Evolutionary conservation across 2,113 vertebrate species (phyloP).

Genomic region (Odobenus rosmarus): DNA sequence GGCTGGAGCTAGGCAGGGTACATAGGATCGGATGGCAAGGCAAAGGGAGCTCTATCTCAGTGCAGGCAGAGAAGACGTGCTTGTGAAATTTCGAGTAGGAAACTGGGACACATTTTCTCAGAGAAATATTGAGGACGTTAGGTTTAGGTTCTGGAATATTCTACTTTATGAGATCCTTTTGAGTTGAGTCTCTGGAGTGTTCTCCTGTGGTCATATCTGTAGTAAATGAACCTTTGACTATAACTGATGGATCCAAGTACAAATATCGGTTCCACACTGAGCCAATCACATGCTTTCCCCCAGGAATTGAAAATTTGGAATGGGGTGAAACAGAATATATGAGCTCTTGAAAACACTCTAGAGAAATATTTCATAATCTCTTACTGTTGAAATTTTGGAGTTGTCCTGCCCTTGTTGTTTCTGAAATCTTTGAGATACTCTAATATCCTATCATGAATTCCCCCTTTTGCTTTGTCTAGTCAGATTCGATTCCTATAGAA

Average conservation of each 20-base stretch:
- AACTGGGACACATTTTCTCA: background rate
- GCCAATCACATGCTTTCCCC: background rate
- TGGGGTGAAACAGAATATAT: background rate
- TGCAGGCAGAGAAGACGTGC: background rate
- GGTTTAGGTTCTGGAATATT: background rate
- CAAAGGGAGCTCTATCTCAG: background rate
- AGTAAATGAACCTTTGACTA: background rate
- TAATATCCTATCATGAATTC: background rate
- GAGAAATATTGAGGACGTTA: background rate
- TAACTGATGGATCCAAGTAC: background rate
- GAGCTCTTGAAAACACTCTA: background rate
- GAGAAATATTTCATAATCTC: background rate
- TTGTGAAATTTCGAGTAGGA: background rate
- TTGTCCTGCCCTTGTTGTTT: background rate
- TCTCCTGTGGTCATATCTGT: background rate
- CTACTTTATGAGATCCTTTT: background rate
- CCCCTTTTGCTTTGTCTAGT: background rate
- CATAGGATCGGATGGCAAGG: background rate
- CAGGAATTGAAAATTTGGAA: background rate
- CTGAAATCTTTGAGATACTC: background rate
- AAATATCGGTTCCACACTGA: background rate
- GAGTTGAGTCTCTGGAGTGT: background rate
- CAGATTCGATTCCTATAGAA: background rate
- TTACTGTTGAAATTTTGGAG: background rate
- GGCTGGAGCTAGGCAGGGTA: background rate